Conservation (phyloP, 2,797 vertebrate genomes). For the Anguilla megastoma region DNA sequence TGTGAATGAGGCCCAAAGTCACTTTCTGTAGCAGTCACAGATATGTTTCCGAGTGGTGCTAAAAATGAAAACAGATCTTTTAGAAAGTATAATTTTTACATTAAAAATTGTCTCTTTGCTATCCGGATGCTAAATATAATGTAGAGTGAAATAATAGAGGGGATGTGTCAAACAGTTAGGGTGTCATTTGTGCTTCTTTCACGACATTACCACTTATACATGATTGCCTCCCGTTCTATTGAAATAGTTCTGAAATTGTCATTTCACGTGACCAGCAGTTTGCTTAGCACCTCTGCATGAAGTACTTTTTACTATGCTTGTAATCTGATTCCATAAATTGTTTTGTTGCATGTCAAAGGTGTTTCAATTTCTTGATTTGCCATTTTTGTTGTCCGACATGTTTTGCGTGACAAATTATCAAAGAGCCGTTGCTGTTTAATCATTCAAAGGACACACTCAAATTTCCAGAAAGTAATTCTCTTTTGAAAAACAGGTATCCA, state of each 20-base stretch:
- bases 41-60: background rate
- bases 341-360: background rate
- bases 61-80: background rate
- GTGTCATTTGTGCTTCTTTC: background rate
- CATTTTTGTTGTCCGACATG: background rate
- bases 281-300: too few relatives aligned
- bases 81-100: background rate
- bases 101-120: background rate
- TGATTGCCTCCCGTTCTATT: background rate
- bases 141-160: background rate
- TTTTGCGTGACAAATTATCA: background rate
- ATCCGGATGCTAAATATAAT: background rate
- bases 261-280: too few relatives aligned
- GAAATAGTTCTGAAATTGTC: too few relatives aligned
- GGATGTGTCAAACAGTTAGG: background rate
- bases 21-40: background rate
- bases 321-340: constrained; percentile 4
- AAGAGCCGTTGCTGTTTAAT: background rate
- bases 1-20: too few relatives aligned
- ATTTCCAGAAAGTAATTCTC: background rate
- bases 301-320: background rate
- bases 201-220: background rate
- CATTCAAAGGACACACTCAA: background rate
- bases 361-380: background rate
- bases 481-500: background rate